Evolutionary conservation across 2,888 invertebrate genomes (phyloP).

Genomic region (Diaperis boleti): DNA sequence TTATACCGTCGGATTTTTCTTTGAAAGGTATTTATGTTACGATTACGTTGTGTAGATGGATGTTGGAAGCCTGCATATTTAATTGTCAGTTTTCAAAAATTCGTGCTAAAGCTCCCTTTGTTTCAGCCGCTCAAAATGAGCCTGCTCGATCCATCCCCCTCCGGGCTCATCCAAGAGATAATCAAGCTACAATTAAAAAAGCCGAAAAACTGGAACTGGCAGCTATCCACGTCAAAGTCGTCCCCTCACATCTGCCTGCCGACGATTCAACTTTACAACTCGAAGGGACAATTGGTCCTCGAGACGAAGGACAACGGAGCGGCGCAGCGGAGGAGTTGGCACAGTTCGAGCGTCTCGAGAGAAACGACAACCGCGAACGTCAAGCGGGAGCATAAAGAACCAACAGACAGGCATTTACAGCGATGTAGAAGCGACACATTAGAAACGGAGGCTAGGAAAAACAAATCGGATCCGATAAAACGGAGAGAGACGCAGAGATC

Average conservation of each 20-base stretch:
- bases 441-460: conserved; percentile 30
- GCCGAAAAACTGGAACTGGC: conserved; percentile 74
- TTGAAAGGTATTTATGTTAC: too few relatives aligned
- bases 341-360: conserved; percentile 48
- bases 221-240: conserved; percentile 73
- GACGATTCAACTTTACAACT: conserved; percentile 74
- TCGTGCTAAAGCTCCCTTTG: too few relatives aligned
- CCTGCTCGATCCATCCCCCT: conserved; percentile 33
- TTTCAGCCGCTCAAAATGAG: conserved; percentile 46
- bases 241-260: conserved; percentile 73
- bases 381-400: conserved; percentile 42
- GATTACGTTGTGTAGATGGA: too few relatives aligned
- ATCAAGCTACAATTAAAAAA: conserved; percentile 74
- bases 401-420: conserved; percentile 43
- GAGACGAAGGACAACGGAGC: conserved; percentile 72
- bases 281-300: conserved; percentile 72
- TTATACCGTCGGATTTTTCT: too few relatives aligned
- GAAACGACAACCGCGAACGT: conserved; percentile 41
- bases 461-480: conserved; percentile 31
- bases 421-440: conserved; percentile 52
- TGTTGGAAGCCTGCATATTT: too few relatives aligned
- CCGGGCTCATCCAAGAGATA: conserved; percentile 63
- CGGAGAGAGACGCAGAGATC: conserved; percentile 24
- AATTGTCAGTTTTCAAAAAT: too few relatives aligned
- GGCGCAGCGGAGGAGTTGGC: conserved; percentile 64